phyloP scores from a whole-genome alignment of 1,140 invertebrate species.

The Philaenus spumarius region DNA sequence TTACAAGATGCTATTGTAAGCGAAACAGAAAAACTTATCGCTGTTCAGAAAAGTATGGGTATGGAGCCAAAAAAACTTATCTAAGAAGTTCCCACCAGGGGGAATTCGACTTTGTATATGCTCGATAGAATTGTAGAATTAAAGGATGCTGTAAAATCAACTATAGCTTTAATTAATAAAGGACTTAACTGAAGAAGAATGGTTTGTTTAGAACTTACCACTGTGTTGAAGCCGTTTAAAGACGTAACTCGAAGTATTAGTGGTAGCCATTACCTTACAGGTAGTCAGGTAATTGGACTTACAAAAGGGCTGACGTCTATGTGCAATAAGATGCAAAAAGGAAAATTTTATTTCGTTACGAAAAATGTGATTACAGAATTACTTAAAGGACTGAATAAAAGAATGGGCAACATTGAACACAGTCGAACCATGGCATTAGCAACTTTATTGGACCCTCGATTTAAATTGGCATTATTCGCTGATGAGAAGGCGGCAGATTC shows the following conservation, averaged over 20 bases:
- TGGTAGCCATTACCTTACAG: conserved; percentile 15
- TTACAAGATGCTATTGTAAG: conserved; percentile 22
- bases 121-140: background rate
- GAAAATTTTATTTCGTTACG: background rate
- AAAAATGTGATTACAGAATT: conserved; percentile 1
- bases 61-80: conserved; percentile 12
- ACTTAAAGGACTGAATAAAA: background rate
- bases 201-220: background rate
- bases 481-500: background rate
- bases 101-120: conserved; percentile 13
- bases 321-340: background rate
- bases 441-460: conserved; percentile 10
- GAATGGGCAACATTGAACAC: conserved; percentile 1
- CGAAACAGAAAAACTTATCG: background rate
- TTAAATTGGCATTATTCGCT: background rate
- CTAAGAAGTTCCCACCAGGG: conserved; percentile 14
- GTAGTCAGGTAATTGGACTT: conserved; percentile 7
- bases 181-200: conserved; percentile 10
- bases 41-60: conserved; percentile 4
- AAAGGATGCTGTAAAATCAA: conserved; percentile 5
- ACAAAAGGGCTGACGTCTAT: background rate
- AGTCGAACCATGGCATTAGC: conserved; percentile 6
- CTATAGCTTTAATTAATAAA: conserved; percentile 15
- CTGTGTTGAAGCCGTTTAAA: conserved; percentile 14
- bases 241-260: conserved; percentile 1